Conservation (phyloP, 2,797 vertebrate genomes). For the Tokudaia tokunoshimensis region DNA sequence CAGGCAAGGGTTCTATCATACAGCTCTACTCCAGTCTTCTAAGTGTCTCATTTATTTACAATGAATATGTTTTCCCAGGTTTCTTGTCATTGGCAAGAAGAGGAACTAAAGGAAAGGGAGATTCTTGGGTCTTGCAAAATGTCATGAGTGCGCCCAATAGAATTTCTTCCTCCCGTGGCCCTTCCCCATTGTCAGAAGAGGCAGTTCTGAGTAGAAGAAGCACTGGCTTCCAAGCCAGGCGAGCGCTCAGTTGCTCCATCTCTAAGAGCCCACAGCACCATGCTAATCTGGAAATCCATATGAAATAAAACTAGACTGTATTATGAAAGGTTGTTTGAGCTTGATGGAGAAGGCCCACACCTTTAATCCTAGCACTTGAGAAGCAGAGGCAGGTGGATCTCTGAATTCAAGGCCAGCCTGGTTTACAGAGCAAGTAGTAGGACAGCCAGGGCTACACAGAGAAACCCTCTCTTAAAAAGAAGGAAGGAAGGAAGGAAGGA, state of each 20-base stretch:
- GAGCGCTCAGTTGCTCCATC: not conserved
- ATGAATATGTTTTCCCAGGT: not conserved
- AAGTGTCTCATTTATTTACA: not conserved
- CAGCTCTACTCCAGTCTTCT: not conserved
- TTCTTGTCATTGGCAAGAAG: not conserved
- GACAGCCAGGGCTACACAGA: too few relatives aligned
- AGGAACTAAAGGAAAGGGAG: conserved; percentile 1
- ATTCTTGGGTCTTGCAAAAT: not conserved
- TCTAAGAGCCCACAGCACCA: not conserved
- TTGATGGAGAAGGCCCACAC: too few relatives aligned
- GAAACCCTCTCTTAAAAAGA: too few relatives aligned
- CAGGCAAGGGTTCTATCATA: not conserved
- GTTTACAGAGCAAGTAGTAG: too few relatives aligned
- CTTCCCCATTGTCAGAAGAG: not conserved
- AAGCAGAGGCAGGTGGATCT: too few relatives aligned
- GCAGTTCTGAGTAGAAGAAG: not conserved
- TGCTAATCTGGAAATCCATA: conserved; percentile 4
- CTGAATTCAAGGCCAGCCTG: too few relatives aligned
- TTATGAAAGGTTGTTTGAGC: not conserved
- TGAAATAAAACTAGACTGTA: conserved; percentile 4
- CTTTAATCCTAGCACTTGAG: not conserved
- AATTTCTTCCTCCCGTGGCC: not conserved
- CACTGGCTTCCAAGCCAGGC: not conserved
- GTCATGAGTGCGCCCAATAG: not conserved
- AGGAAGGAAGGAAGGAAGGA: not conserved